Conservation (phyloP, 2,888 invertebrate species). For the Patella ulyssiponensis region DNA sequence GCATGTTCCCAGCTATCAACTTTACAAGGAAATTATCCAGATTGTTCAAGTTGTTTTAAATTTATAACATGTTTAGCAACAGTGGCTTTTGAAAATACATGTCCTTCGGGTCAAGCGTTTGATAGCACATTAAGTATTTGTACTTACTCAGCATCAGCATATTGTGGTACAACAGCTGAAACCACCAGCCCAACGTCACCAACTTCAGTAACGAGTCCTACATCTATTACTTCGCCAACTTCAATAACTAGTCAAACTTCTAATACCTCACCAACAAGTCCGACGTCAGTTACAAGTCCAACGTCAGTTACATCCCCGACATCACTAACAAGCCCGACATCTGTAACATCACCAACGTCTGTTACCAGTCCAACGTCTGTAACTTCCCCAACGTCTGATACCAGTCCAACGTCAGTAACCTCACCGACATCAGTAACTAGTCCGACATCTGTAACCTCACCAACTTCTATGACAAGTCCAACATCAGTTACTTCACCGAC, state of each 20-base stretch:
- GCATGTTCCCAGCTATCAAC: not conserved
- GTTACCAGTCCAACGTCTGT: too few relatives aligned
- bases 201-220: not conserved
- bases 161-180: not conserved
- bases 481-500: too few relatives aligned
- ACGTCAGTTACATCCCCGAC: too few relatives aligned
- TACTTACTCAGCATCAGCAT: not conserved
- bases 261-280: not conserved
- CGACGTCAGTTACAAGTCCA: not conserved
- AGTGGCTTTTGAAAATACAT: not conserved
- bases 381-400: too few relatives aligned
- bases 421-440: too few relatives aligned
- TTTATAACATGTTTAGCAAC: not conserved
- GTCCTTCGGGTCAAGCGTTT: not conserved
- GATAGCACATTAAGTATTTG: not conserved
- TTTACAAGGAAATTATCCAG: not conserved
- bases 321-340: too few relatives aligned
- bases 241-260: not conserved
- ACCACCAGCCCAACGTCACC: not conserved
- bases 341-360: too few relatives aligned
- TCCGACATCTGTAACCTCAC: too few relatives aligned
- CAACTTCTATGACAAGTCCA: too few relatives aligned
- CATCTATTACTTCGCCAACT: not conserved
- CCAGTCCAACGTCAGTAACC: too few relatives aligned
- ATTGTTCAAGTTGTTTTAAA: not conserved